A percentile compares a stretch with the other conserved stretches of the same genome.
phyloP scores from a whole-genome alignment of 1,140 invertebrate species.

The Kradibia gibbosae region DNA sequence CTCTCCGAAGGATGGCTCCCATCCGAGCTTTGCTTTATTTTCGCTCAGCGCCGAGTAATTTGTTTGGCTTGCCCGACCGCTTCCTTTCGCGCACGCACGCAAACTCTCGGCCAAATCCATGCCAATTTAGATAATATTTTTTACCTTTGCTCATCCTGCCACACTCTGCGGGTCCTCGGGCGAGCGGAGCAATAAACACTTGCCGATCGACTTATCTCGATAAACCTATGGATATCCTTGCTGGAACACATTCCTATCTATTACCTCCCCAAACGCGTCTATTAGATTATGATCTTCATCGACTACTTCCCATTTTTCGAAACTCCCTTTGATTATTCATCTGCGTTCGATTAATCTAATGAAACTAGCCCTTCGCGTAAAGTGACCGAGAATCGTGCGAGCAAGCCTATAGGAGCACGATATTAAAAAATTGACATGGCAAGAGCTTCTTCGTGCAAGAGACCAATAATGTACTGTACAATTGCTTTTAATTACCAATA shows the following conservation, averaged over 20 bases:
- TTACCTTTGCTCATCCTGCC: not conserved
- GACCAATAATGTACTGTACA: not conserved
- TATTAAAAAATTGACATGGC: not conserved
- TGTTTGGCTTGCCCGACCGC: slow-evolving; percentile 9
- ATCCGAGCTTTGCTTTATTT: not conserved
- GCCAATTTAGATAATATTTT: not conserved
- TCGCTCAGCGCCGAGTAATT: not conserved
- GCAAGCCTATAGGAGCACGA: not conserved
- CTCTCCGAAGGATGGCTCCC: not conserved
- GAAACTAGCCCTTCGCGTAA: too few relatives aligned
- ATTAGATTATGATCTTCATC: not conserved
- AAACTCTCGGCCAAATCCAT: not conserved
- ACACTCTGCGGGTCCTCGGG: not conserved
- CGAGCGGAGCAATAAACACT: not conserved
- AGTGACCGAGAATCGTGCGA: not conserved
- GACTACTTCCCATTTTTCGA: not conserved
- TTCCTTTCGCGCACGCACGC: not conserved
- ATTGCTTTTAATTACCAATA: slow-evolving; percentile 5
- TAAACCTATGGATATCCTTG: not conserved
- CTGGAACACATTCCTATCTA: not conserved
- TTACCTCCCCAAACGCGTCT: not conserved
- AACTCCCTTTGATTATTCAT: not conserved
- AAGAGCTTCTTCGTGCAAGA: not conserved
- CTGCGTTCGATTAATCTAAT: too few relatives aligned
- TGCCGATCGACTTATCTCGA: not conserved